Evolutionary conservation across 2,888 invertebrate species (phyloP).

Genomic region (Drosophila koepferae): DNA sequence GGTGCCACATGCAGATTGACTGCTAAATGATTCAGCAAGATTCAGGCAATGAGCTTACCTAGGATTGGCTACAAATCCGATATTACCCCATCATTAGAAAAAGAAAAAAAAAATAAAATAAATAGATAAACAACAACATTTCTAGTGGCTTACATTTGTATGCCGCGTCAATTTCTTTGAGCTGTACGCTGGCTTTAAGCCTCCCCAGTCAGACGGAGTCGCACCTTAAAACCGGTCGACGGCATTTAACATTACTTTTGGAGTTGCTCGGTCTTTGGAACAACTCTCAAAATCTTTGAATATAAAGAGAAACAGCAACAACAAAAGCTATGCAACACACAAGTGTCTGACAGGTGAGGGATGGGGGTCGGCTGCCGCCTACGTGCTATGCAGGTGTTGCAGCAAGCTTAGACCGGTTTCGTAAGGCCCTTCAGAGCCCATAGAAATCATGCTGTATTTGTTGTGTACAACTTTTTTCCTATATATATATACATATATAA

Average conservation of each 20-base stretch:
- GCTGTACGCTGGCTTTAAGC: constrained; percentile 26
- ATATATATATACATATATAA: neutral
- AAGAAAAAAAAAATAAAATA: neutral
- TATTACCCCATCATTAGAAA: constrained; percentile 49
- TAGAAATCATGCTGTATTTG: constrained; percentile 29
- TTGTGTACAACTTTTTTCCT: constrained; percentile 5
- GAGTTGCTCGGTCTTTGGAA: constrained; percentile 26
- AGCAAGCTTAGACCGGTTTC: constrained; percentile 60
- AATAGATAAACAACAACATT: constrained; percentile 25
- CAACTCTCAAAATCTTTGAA: constrained; percentile 42
- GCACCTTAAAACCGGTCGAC: constrained; percentile 75
- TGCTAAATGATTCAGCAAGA: constrained; percentile 51
- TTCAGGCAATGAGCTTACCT: constrained; percentile 47
- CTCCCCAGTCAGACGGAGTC: constrained; percentile 45
- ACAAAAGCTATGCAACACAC: constrained; percentile 40
- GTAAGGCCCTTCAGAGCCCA: constrained; percentile 59
- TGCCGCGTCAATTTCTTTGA: constrained; percentile 63
- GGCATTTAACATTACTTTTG: constrained; percentile 59
- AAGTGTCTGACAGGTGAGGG: constrained; percentile 49
- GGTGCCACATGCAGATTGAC: constrained; percentile 31
- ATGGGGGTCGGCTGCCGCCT: constrained; percentile 36
- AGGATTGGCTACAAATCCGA: constrained; percentile 57
- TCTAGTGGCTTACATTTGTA: constrained; percentile 52
- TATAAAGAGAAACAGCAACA: constrained; percentile 24
- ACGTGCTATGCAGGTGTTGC: constrained; percentile 44